Evolutionary conservation across 1,140 invertebrate genomes (phyloP).

Genomic region (Schlechtendalia chinensis): DNA sequence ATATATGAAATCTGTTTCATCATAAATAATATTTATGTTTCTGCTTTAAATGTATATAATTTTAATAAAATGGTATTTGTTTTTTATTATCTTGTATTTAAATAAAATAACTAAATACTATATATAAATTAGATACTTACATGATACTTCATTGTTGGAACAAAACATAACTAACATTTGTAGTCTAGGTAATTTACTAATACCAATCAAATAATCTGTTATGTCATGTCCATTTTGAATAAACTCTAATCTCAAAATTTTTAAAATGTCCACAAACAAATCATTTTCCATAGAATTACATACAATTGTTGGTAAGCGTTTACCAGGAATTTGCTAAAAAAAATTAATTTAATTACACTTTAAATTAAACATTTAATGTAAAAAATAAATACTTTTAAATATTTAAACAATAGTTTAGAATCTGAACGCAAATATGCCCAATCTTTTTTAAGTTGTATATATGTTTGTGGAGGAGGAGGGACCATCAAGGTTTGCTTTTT

Average conservation of each 20-base stretch:
- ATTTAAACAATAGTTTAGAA: slow-evolving; percentile 56
- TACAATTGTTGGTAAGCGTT: slow-evolving; percentile 61
- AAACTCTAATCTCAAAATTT: slow-evolving; percentile 56
- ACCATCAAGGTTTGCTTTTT: slow-evolving; percentile 53
- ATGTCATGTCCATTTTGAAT: slow-evolving; percentile 22
- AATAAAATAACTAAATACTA: too few relatives aligned
- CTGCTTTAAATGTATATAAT: too few relatives aligned
- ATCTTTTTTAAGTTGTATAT: slow-evolving; percentile 62
- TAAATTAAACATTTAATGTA: slow-evolving; percentile 11
- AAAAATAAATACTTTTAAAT: slow-evolving; percentile 56
- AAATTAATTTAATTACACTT: slow-evolving; percentile 51
- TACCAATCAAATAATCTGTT: slow-evolving; percentile 29
- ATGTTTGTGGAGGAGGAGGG: slow-evolving; percentile 59
- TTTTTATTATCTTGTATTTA: too few relatives aligned
- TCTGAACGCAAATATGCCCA: slow-evolving; percentile 59
- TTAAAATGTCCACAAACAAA: slow-evolving; percentile 61
- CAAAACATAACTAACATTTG: slow-evolving; percentile 45
- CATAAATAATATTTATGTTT: too few relatives aligned
- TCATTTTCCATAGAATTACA: slow-evolving; percentile 63
- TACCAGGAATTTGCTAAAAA: slow-evolving; percentile 61
- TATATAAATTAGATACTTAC: not conserved
- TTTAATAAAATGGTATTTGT: too few relatives aligned
- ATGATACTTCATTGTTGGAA: slow-evolving; percentile 13
- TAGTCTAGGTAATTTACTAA: slow-evolving; percentile 41
- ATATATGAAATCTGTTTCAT: too few relatives aligned